phyloP scores from a whole-genome alignment of 1,140 invertebrate species.

The Drosophila ambigua region DNA sequence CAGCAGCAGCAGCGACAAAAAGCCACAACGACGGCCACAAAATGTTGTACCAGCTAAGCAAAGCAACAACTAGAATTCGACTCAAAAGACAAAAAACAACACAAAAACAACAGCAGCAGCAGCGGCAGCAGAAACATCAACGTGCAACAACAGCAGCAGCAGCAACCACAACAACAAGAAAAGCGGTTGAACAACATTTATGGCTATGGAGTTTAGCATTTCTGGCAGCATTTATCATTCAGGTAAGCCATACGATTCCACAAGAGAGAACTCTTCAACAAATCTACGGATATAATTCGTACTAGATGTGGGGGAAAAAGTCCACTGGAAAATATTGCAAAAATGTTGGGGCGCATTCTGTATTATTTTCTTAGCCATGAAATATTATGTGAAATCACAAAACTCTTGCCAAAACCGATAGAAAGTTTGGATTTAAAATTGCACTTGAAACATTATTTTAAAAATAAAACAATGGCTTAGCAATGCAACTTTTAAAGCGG shows the following conservation, averaged over 20 bases:
- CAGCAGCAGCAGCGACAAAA: slow-evolving; percentile 5
- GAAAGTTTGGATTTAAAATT: too few relatives aligned
- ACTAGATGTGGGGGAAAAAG: too few relatives aligned
- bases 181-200: slow-evolving; percentile 58
- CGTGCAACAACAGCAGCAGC: slow-evolving; percentile 20
- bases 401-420: too few relatives aligned
- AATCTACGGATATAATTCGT: too few relatives aligned
- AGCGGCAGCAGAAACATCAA: slow-evolving; percentile 17
- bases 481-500: too few relatives aligned
- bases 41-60: slow-evolving; percentile 73
- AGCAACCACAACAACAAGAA: slow-evolving; percentile 23
- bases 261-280: too few relatives aligned
- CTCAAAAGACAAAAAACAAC: slow-evolving; percentile 59
- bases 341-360: too few relatives aligned
- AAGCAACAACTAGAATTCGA: slow-evolving; percentile 76
- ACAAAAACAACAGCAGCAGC: slow-evolving; percentile 26
- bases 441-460: too few relatives aligned
- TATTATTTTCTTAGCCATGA: too few relatives aligned
- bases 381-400: too few relatives aligned
- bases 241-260: slow-evolving; percentile 34
- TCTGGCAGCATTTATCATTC: slow-evolving; percentile 65
- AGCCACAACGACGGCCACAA: slow-evolving; percentile 63
- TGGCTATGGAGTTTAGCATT: slow-evolving; percentile 66
- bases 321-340: too few relatives aligned
- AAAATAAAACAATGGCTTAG: too few relatives aligned